Base-by-base conservation (phyloP, 2,797 vertebrate species). In the Tragopan temminckii region DNA sequence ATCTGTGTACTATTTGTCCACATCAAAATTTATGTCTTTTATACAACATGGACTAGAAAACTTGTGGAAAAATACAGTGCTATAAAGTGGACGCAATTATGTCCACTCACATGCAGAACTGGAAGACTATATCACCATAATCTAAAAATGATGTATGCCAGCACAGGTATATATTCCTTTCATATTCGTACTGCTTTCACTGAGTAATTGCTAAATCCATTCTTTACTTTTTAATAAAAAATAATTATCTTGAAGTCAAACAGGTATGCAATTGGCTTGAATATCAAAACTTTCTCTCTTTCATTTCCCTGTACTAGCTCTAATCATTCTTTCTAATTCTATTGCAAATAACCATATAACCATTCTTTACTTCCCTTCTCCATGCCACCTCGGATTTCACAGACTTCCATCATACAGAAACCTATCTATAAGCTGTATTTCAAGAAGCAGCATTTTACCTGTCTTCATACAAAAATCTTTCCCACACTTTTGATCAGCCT, bases 151-250 rank as follows among this genome's bases (percentile, higher is more conserved):
- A 53, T 53, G 70, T 80, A 61, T 11, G 43, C 20, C 50, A 83
- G 50, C 13, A 78, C 25, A 42, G 7, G 9, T 31, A 72, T 33
- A n/a, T 6, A 29, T 72, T 53, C 42, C 42, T 66, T 82, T 62
- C 36, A 31, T 38, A 71, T 50, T 88, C 66, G 75, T 19, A n/a
- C 17, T n/a, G 15, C 27, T 88, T 82, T 33, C 31, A 38, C 1
- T 24, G 53, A 61, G 8, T 57, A 89, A 82, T 42, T 77, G 61
- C 33, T 68, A 82, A 78, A 23, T 20, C 21, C 18, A 4, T 48
- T 83, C 72, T 64, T 78, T 45, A 53, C 35, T 85, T 88, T 50
- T 77, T 74, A 78, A 64, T 43, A 91, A 67, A 83, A 89, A 52
- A 9, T 57, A 77, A 74, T 57, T 80, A 11, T 71, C 69, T 67